Evolutionary conservation across 1,140 invertebrate species (phyloP).

Genomic region (Trichonephila clavipes): DNA sequence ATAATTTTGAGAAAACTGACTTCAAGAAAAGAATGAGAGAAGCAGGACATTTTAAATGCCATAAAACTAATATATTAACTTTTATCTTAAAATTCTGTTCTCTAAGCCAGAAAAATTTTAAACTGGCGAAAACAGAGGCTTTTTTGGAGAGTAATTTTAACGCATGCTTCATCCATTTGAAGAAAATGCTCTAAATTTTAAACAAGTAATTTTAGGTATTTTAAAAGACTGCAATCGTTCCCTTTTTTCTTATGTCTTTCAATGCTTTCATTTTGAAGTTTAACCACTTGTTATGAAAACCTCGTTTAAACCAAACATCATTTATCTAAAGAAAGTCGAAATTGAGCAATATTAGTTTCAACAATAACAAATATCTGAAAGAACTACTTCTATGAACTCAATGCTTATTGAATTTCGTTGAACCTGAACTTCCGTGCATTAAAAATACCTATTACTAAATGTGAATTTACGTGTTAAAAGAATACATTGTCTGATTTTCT

Average conservation of each 20-base stretch:
- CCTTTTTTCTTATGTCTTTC: neutral
- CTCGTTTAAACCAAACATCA: neutral
- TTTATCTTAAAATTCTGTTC: too few species aligned
- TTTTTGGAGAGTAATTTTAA: too few species aligned
- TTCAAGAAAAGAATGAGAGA: too few species aligned
- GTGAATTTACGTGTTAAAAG: neutral
- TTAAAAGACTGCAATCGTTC: too few species aligned
- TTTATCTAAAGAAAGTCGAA: neutral
- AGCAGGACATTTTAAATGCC: too few species aligned
- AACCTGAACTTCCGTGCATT: neutral
- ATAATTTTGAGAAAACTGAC: too few species aligned
- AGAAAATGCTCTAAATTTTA: too few species aligned
- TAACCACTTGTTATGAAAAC: too few species aligned
- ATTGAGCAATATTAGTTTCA: neutral
- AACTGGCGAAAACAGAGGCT: too few species aligned
- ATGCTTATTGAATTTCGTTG: neutral
- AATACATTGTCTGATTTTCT: neutral
- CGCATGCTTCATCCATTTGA: too few species aligned
- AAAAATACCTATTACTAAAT: constrained; percentile 2
- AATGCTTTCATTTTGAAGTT: neutral
- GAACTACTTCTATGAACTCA: neutral
- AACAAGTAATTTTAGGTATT: neutral
- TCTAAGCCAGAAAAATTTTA: too few species aligned
- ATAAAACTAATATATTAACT: too few species aligned
- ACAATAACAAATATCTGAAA: neutral